Conservation (phyloP, 2,888 invertebrate species). For the Caenorhabditis drosophilae region DNA sequence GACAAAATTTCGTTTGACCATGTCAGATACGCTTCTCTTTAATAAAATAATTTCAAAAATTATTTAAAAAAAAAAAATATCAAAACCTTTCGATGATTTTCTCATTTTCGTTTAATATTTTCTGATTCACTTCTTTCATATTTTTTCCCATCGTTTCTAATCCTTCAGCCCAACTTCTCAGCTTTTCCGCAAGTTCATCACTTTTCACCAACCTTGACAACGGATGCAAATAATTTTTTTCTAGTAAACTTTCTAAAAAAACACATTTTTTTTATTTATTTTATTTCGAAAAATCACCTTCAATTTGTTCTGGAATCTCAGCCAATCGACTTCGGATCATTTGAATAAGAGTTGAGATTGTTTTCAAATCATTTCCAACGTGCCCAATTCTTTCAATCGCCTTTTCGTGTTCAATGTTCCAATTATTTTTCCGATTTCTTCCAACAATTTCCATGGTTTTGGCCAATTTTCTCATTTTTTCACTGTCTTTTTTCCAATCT, state of each 20-base stretch:
- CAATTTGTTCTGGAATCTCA: slow-evolving; percentile 10
- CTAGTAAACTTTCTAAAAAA: slow-evolving; percentile 11
- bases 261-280: not conserved
- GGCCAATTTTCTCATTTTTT: not conserved
- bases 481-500: slow-evolving; percentile 6
- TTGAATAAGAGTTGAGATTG: slow-evolving; percentile 7
- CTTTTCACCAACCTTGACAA: slow-evolving; percentile 27
- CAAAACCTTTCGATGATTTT: not conserved
- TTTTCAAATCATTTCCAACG: not conserved
- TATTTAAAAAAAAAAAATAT: not conserved
- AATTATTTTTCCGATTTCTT: slow-evolving; percentile 13
- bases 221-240: slow-evolving; percentile 27
- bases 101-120: not conserved
- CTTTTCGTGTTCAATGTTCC: slow-evolving; percentile 26
- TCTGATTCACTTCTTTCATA: slow-evolving; percentile 17
- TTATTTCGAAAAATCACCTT: slow-evolving; percentile 9
- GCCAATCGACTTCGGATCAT: slow-evolving; percentile 9
- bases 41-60: not conserved
- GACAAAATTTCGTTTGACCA: slow-evolving; percentile 14
- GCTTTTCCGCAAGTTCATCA: slow-evolving; percentile 21
- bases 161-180: slow-evolving; percentile 15
- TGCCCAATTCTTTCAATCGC: slow-evolving; percentile 3
- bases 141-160: slow-evolving; percentile 11
- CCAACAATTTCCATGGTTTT: slow-evolving; percentile 3
- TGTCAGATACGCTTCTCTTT: slow-evolving; percentile 1